Percentiles rank a stretch among this genome's conserved stretches.
These are phyloP conservation scores for Agonopterix subpropinquella DNA, from an alignment of 2,888 invertebrate species.

Conservation along the genomic window DNA sequence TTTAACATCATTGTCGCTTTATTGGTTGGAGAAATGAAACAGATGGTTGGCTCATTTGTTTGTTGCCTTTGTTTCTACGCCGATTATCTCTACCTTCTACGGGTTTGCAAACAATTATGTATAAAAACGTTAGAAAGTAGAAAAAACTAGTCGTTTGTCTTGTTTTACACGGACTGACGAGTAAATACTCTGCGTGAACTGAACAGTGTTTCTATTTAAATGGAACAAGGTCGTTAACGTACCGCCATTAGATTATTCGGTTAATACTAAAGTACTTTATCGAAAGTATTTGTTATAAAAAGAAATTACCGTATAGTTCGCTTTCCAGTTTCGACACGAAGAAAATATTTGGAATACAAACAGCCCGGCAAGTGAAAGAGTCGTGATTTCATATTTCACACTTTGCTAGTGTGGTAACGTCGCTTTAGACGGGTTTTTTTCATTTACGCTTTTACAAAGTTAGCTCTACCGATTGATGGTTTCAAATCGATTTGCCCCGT, in stretches of 20 bases:
- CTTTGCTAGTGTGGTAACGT: constrained; percentile 62
- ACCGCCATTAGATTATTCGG: constrained; percentile 29
- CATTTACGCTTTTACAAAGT: constrained; percentile 34
- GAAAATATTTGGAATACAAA: constrained; percentile 71
- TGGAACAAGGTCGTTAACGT: constrained; percentile 45
- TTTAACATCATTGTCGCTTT: constrained; percentile 42
- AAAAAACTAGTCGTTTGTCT: constrained; percentile 21
- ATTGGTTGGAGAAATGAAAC: constrained; percentile 40
- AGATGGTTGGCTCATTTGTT: constrained; percentile 44
- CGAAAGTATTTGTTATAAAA: constrained; percentile 46
- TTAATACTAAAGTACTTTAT: constrained; percentile 43
- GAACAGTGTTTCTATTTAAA: constrained; percentile 26
- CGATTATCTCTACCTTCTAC: constrained; percentile 15
- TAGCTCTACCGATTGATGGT: constrained; percentile 15
- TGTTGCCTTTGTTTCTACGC: constrained; percentile 31
- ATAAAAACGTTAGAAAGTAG: constrained; percentile 24
- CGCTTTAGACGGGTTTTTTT: constrained; percentile 57
- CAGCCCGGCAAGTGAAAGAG: constrained; percentile 58
- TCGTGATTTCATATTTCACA: constrained; percentile 77
- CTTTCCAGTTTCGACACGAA: constrained; percentile 55
- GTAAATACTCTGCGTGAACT: constrained; percentile 6
- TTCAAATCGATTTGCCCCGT: constrained; percentile 14
- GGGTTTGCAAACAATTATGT: constrained; percentile 21
- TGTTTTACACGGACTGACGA: constrained; percentile 16
- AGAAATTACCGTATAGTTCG: constrained; percentile 36